phyloP scores from a whole-genome alignment of 2,113 vertebrate species.

The Crypturellus undulatus region DNA sequence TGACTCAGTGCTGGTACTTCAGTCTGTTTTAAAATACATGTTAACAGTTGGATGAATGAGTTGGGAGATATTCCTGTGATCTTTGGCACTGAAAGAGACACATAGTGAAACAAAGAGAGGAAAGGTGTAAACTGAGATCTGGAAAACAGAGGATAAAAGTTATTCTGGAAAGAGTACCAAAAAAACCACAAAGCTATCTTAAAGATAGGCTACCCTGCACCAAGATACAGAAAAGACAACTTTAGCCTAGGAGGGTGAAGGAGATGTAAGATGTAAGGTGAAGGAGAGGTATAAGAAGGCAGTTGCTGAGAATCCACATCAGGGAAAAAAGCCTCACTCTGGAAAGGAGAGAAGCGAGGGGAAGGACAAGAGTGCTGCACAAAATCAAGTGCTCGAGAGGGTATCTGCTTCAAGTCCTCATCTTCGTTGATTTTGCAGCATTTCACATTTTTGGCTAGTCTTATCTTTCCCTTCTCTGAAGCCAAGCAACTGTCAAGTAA shows the following conservation, averaged over 20 bases:
- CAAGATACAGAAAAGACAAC: not conserved
- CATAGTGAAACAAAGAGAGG: not conserved
- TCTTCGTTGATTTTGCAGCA: not conserved
- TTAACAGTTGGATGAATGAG: slow-evolving; percentile 40
- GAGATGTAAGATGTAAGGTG: not conserved
- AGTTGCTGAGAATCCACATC: not conserved
- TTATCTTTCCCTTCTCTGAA: not conserved
- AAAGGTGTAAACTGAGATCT: not conserved
- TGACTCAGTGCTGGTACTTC: not conserved
- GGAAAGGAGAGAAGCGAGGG: not conserved
- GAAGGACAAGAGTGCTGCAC: not conserved
- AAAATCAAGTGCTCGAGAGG: not conserved
- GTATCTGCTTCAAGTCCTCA: not conserved
- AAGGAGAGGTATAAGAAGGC: not conserved
- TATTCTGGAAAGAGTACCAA: not conserved
- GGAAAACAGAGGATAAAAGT: not conserved
- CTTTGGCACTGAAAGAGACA: slow-evolving; percentile 42
- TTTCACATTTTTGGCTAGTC: not conserved
- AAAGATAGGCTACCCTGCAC: not conserved
- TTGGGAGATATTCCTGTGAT: slow-evolving; percentile 42
- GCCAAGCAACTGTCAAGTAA: not conserved
- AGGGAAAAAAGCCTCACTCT: not conserved
- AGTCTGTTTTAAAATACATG: not conserved
- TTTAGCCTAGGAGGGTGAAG: not conserved
- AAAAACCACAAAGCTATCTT: not conserved